A percentile compares a stretch with the other conserved stretches of the same genome.
phyloP scores from a whole-genome alignment of 64 coral and sea anemone genomes.

The Stylophora pistillata region DNA sequence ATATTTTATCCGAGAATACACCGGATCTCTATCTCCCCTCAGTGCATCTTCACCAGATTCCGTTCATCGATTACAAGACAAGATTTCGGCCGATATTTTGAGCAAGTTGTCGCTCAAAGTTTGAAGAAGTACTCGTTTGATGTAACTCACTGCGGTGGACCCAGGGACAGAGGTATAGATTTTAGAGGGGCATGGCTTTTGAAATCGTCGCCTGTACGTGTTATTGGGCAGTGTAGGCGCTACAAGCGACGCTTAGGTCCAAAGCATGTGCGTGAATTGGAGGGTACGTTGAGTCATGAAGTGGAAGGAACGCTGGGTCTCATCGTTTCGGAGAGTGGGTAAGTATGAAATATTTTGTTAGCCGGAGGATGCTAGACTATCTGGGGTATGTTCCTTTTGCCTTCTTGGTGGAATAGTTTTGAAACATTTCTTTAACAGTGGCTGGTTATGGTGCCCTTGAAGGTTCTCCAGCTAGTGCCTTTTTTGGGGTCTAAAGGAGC shows the following conservation, averaged over 20 bases:
- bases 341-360: constrained; percentile 4
- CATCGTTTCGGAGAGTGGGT: constrained; percentile 77
- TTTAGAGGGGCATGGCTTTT: constrained; percentile 74
- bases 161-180: constrained; percentile 73
- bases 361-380: no score
- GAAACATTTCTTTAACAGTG: no score
- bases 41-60: background rate
- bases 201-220: constrained; percentile 6
- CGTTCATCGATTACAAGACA: constrained; percentile 13
- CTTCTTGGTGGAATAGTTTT: no score
- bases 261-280: constrained; percentile 67
- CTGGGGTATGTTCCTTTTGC: no score
- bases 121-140: constrained; percentile 60
- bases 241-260: constrained; percentile 74
- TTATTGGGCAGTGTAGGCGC: constrained; percentile 80
- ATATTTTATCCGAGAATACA: background rate
- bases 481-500: no score
- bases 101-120: constrained; percentile 46
- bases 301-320: constrained; percentile 47
- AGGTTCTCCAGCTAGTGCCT: no score
- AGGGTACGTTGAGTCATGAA: constrained; percentile 72
- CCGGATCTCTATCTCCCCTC: background rate
- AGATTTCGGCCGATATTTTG: constrained; percentile 64
- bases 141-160: constrained; percentile 62
- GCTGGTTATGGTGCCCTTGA: no score